Conservation (phyloP, 2,797 vertebrate genomes). For the Botia almorhae region DNA sequence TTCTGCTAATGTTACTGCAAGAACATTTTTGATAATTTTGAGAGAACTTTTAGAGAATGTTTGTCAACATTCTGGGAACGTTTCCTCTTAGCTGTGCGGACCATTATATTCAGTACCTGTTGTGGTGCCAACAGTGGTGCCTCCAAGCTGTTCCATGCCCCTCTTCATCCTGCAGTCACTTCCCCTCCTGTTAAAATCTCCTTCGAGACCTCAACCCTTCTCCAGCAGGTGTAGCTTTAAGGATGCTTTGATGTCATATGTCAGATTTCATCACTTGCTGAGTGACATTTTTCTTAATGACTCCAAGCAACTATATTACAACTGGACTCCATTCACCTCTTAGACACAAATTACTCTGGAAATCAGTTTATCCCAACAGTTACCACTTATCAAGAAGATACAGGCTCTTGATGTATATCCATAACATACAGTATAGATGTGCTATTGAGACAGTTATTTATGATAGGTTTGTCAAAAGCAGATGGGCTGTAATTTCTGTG, state of each 20-base stretch:
- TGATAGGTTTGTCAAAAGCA: constrained; percentile 39
- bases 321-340: constrained; percentile 68
- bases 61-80: too few species aligned
- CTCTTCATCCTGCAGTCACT: constrained; percentile 54
- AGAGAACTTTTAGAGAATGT: too few species aligned
- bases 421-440: constrained; percentile 30
- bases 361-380: constrained; percentile 63
- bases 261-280: constrained; percentile 95
- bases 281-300: constrained; percentile 90
- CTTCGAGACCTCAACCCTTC: constrained; percentile 80
- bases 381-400: constrained; percentile 46
- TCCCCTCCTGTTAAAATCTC: constrained; percentile 66
- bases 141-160: constrained; percentile 65
- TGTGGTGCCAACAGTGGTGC: constrained; percentile 61
- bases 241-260: constrained; percentile 97
- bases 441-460: constrained; percentile 38
- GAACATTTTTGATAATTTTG: too few species aligned
- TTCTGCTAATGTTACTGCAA: too few species aligned
- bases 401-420: constrained; percentile 46
- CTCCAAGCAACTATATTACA: constrained; percentile 80
- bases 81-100: too few species aligned
- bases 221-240: constrained; percentile 92
- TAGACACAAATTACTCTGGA: constrained; percentile 62
- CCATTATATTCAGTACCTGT: not conserved
- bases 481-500: constrained; percentile 46